Evolutionary conservation across 2,888 invertebrate species (phyloP), one percentile per base, ranked within the genome.

Genomic region (Caradrina kadenii): DNA sequence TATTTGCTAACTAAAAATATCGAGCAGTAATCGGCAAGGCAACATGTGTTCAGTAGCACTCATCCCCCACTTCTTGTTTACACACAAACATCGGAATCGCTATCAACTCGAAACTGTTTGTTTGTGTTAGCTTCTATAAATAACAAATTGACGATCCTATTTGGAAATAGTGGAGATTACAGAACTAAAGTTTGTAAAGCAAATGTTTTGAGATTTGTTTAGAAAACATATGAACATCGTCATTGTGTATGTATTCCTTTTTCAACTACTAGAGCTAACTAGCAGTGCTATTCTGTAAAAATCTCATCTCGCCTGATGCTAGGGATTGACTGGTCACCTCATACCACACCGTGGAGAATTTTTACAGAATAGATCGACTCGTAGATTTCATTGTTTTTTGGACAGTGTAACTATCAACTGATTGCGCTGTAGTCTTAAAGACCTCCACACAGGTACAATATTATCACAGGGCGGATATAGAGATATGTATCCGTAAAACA

Each of bases 21-120:
- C 50, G 48, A 17, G 5, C 64, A 58, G 26, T 52, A 21, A 42
- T 19, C 50, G 53, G 15, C 26, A 64, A 56, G 45, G 52, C 53
- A 75, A 79, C 79, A 79, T 82, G 69, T 82, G 82, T 82, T 79
- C 62, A 65, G 64, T 67, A 56, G 52, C 60, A 26, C 54, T 60
- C 50, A 56, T 64, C 67, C 49, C 42, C 48, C 22, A n/a, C 54
- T 50, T 69, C 62, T 66, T 65, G 69, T 80, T 74, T 65, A 76
- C 35, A 35, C 52, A 39, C 45, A 76, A 80, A 60, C 76, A 60
- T 67, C 13, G 48, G 54, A n/a, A 42, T 50, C 50, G 53, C 53
- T 73, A 71, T 73, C 49, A 50, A 80, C 62, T 62, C 54, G 31
- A 22, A n/a, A 68, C 31, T 60, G 42, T 53, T 66, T 54, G 52